These are phyloP conservation scores for Typhlichthys eigenmanni DNA, from an alignment of 2,797 vertebrate species.

Conservation along the genomic window DNA sequence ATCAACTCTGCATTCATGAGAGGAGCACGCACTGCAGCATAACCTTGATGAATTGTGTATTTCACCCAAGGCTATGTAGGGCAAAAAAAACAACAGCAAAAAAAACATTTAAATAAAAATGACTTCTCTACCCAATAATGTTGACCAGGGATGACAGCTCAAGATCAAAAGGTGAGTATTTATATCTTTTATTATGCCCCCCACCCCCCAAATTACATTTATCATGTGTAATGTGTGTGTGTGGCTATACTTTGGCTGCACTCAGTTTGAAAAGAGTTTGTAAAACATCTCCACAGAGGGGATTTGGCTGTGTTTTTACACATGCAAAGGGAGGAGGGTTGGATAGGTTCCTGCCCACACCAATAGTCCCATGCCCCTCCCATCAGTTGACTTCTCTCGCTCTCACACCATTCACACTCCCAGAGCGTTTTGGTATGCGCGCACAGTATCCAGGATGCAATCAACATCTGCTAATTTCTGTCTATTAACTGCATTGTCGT, in stretches of 20 bases:
- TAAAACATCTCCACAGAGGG: slow-evolving; percentile 18
- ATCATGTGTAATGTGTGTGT: slow-evolving; percentile 20
- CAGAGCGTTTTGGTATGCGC: slow-evolving; percentile 72
- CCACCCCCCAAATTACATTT: slow-evolving; percentile 37
- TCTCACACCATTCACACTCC: slow-evolving; percentile 27
- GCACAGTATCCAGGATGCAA: slow-evolving; percentile 69
- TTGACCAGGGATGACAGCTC: slow-evolving; percentile 25
- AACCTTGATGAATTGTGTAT: slow-evolving; percentile 82
- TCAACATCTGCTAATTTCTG: slow-evolving; percentile 86
- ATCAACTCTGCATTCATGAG: slow-evolving; percentile 75
- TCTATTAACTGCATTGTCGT: slow-evolving; percentile 80
- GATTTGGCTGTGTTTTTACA: slow-evolving; percentile 51
- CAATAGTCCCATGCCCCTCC: slow-evolving; percentile 17
- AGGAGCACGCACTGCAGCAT: slow-evolving; percentile 65
- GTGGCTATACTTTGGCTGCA: slow-evolving; percentile 26
- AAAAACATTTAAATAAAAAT: slow-evolving; percentile 62
- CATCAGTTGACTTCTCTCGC: slow-evolving; percentile 26
- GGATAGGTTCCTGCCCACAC: slow-evolving; percentile 37
- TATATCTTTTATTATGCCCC: slow-evolving; percentile 12
- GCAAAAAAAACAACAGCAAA: slow-evolving; percentile 55
- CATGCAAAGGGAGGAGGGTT: slow-evolving; percentile 44
- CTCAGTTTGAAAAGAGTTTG: slow-evolving; percentile 31
- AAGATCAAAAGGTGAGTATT: slow-evolving; percentile 15
- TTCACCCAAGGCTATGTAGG: slow-evolving; percentile 75
- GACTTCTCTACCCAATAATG: slow-evolving; percentile 55